A percentile compares a stretch with the other conserved stretches of the same genome.
phyloP scores from a whole-genome alignment of 2,797 vertebrate species.

The Amazona finschi region DNA sequence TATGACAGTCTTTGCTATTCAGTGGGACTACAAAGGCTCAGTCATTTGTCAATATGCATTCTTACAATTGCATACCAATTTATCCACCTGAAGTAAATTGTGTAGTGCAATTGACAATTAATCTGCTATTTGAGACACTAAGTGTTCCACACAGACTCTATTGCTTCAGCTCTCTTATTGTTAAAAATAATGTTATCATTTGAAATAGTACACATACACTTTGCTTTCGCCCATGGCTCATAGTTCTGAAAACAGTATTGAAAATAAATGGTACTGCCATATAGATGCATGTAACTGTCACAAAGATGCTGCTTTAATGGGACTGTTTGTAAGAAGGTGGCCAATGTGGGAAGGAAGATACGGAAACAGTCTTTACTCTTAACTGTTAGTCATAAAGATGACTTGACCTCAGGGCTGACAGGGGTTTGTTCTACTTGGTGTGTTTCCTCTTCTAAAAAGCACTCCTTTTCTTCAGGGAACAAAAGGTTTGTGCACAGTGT shows the following conservation, averaged over 20 bases:
- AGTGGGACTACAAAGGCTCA: conserved; percentile 28
- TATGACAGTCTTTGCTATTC: conserved; percentile 65
- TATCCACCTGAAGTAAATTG: neutral
- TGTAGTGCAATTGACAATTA: conserved; percentile 6
- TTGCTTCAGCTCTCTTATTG: neutral
- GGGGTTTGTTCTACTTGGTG: neutral
- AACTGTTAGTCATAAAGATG: neutral
- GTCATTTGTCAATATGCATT: conserved; percentile 56
- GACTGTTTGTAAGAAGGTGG: neutral
- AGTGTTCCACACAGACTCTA: neutral
- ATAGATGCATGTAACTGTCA: neutral
- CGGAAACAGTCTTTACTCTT: neutral
- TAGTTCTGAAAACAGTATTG: neutral
- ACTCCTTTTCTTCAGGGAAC: neutral
- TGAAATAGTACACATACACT: neutral
- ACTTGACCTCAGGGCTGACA: neutral
- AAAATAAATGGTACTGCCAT: neutral
- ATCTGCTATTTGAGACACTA: neutral
- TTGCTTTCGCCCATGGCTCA: neutral
- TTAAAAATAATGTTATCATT: neutral
- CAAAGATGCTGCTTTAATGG: neutral
- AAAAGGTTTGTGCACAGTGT: neutral
- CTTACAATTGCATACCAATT: neutral
- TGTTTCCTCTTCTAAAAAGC: neutral
- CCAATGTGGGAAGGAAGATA: neutral